Conservation (phyloP, 2,888 invertebrate genomes). For the Dione juno region DNA sequence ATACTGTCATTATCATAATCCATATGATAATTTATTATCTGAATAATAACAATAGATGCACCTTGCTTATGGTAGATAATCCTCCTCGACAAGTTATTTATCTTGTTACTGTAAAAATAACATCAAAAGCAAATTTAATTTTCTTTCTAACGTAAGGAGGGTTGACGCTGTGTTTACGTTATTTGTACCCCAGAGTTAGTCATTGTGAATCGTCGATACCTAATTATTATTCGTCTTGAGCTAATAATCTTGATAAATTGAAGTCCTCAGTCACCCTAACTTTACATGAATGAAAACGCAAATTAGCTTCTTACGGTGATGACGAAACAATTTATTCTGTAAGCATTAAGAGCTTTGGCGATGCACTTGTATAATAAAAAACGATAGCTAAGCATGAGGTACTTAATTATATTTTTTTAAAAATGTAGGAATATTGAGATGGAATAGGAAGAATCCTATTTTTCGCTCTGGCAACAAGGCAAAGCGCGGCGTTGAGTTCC, state of each 20-base stretch:
- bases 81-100: not conserved
- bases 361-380: constrained; percentile 1
- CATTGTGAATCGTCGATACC: constrained; percentile 44
- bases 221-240: constrained; percentile 71
- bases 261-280: constrained; percentile 54
- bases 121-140: constrained; percentile 83
- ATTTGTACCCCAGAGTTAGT: constrained; percentile 45
- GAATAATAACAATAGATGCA: not conserved
- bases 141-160: constrained; percentile 71
- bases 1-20: not conserved
- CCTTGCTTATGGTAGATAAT: not conserved
- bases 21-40: not conserved
- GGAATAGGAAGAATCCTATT: too few relatives aligned
- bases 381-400: not conserved
- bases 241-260: constrained; percentile 78
- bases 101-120: constrained; percentile 67
- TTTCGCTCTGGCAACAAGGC: too few relatives aligned
- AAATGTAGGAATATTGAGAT: too few relatives aligned
- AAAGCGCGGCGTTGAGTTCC: too few relatives aligned
- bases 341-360: constrained; percentile 8
- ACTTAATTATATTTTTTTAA: not conserved
- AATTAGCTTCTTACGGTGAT: constrained; percentile 20
- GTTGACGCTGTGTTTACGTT: constrained; percentile 76
- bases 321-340: constrained; percentile 1
- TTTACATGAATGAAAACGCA: constrained; percentile 40